Base-by-base conservation (phyloP, 2,888 invertebrate genomes). In the Drosophila subsilvestris region DNA sequence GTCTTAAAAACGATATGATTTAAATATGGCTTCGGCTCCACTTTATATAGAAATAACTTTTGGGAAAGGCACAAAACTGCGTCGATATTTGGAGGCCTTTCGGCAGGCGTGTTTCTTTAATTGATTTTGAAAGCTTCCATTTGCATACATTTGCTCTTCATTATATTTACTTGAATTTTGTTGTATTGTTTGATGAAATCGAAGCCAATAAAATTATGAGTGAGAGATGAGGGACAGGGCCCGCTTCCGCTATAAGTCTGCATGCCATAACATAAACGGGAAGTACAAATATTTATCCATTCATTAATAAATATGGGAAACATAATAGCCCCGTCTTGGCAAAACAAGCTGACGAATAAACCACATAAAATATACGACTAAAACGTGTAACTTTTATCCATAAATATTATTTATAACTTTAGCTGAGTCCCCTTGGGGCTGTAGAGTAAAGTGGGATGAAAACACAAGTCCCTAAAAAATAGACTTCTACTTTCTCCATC, bases 101-200 rank as follows among this genome's bases (percentile, higher is more conserved):
- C 10, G 55, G 54, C 56, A 55, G 62, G 63, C 63, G 68, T 72
- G 71, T 76, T 66, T 63, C 70, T 76, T 84, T 84, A 84, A 86
- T 88, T 80, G 84, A 62, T 80, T 89, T 86, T 85, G 78, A 85
- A 85, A 83, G 76, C 83, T 74, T 63, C 51, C 48, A 50, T 48
- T 22, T 71, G 56, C 17, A 48, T 51, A 56, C 57, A 74, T 70
- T 82, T 82, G 69, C 43, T 51, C 54, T 71, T 57, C 53, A 71
- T 71, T 56, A 56, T 50, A 61, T 55, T 71, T 60, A 53, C 18
- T 70, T 37, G 7, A n/a, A n/a, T n/a, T 0, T 37, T 37, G 6
- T 37, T 6, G 37, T 6, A 6, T 37, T 2, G 20, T 37, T 37
- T 37, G 37, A 37, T n/a, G 37, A 37, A 37, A 37, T 14, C 37